These are phyloP conservation scores for Drosophila athabasca DNA, from an alignment of 1,140 invertebrate genomes.

Conservation along the genomic window DNA sequence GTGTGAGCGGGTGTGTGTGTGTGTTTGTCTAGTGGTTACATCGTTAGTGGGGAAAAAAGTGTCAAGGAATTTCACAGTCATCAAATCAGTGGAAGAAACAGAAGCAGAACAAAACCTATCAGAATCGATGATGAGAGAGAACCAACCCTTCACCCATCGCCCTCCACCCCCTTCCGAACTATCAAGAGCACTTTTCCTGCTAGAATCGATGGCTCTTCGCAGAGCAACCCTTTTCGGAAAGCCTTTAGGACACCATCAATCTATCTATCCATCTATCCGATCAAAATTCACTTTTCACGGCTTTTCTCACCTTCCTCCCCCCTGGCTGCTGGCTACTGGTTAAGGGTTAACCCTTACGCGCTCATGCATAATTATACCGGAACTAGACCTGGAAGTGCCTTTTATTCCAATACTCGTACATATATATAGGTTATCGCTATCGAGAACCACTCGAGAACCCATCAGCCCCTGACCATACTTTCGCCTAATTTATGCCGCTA, in stretches of 20 bases:
- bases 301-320: slow-evolving; percentile 2
- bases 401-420: slow-evolving; percentile 12
- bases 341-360: slow-evolving; percentile 50
- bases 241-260: slow-evolving; percentile 3
- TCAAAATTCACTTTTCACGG: slow-evolving; percentile 11
- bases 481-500: slow-evolving; percentile 75
- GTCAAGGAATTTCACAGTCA: slow-evolving; percentile 37
- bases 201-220: no score
- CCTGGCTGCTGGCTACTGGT: slow-evolving; percentile 15
- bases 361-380: slow-evolving; percentile 67
- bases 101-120: slow-evolving; percentile 26
- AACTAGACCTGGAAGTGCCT: slow-evolving; percentile 25
- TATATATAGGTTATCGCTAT: slow-evolving; percentile 23
- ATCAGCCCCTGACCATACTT: slow-evolving; percentile 59
- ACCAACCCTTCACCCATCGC: slow-evolving; percentile 2
- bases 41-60: slow-evolving; percentile 41
- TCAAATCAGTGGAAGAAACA: slow-evolving; percentile 15
- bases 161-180: no score
- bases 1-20: background rate
- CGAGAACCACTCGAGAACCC: slow-evolving; percentile 35
- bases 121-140: slow-evolving; percentile 28
- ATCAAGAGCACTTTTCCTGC: background rate
- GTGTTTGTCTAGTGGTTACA: slow-evolving; percentile 17
- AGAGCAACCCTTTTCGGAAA: slow-evolving; percentile 7
- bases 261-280: slow-evolving; percentile 20